Evolutionary conservation across 2,797 vertebrate species (phyloP), one percentile per base, ranked within the genome.

Genomic region (Sparus aurata): DNA sequence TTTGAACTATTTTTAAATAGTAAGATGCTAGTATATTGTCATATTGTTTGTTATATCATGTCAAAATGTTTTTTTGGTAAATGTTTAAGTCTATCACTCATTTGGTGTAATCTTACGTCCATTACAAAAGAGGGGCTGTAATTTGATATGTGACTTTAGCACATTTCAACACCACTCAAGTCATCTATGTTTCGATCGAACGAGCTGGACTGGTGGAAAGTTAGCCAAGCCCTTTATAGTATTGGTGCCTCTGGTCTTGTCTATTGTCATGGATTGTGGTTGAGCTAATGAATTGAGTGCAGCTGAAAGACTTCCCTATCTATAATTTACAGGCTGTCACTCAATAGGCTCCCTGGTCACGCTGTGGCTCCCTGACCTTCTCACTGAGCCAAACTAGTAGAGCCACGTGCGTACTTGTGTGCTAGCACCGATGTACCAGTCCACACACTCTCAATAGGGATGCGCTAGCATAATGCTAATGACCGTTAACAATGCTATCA

Each of bases 291-390:
- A 91, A 88, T 45, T 88, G 85, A 89, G 76, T 77, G 75, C 75
- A 72, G 82, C 83, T 89, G 85, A 92, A 88, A 84, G 86, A 85
- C 71, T 34, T 61, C 80, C 59, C 71, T 64, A 90, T 94, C 45
- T 64, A 93, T 94, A 90, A 94, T 94, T 93, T 64, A 94, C 41
- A 25, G 7, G 41, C 46, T 5, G 85, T 81, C 85, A 94, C 85
- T 87, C 38, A 84, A 93, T 89, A 85, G 55, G 74, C 58, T 58
- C 47, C 16, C 72, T 50, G 49, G 82, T 90, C 84, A 87, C 57
- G 34, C 89, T 77, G 86, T 82, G 78, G 89, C 70, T 87, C 80
- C 69, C 87, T 84, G 85, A 90, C 90, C 85, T 88, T 85, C 84
- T 85, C 85, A 64, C 81, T 75, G 73, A 77, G 77, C 72, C 63